Evolutionary conservation across 64 coral and sea anemone genomes (phyloP).

Genomic region (Montipora sp.): DNA sequence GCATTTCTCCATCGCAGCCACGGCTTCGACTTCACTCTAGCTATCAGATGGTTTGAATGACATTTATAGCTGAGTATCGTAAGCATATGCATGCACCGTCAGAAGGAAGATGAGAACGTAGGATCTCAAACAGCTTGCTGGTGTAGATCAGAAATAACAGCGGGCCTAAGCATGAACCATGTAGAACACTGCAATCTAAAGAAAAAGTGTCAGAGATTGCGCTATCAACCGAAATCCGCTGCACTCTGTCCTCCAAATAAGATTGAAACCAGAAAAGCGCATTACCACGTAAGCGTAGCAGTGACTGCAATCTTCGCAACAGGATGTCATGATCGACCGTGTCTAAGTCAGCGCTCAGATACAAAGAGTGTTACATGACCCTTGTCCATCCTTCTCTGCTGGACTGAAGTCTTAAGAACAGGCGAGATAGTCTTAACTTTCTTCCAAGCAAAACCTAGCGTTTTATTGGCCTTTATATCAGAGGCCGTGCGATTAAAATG

Average conservation of each 20-base stretch:
- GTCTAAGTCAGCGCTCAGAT: neutral
- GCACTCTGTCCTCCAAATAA: neutral
- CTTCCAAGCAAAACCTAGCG: too few relatives aligned
- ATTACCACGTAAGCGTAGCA: neutral
- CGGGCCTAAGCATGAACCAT: neutral
- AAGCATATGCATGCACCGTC: neutral
- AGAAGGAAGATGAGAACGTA: neutral
- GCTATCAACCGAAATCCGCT: conserved; percentile 5
- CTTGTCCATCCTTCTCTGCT: too few relatives aligned
- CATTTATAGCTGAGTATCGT: neutral
- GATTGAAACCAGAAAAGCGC: conserved; percentile 26
- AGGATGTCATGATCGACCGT: neutral
- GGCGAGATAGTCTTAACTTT: too few relatives aligned
- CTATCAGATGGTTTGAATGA: neutral
- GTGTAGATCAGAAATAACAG: neutral
- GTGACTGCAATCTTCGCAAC: conserved; percentile 13
- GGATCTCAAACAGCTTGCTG: neutral
- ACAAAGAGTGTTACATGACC: conserved; percentile 19
- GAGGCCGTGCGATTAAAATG: too few relatives aligned
- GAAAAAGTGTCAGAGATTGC: neutral
- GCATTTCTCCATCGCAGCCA: neutral
- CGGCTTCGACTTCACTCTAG: neutral
- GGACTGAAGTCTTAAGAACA: too few relatives aligned
- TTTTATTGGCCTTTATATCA: too few relatives aligned
- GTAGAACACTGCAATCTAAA: conserved; percentile 1